Percentiles rank a stretch among this genome's conserved stretches.
phyloP scores from a whole-genome alignment of 1,140 invertebrate species.

The Panulirus ornatus region DNA sequence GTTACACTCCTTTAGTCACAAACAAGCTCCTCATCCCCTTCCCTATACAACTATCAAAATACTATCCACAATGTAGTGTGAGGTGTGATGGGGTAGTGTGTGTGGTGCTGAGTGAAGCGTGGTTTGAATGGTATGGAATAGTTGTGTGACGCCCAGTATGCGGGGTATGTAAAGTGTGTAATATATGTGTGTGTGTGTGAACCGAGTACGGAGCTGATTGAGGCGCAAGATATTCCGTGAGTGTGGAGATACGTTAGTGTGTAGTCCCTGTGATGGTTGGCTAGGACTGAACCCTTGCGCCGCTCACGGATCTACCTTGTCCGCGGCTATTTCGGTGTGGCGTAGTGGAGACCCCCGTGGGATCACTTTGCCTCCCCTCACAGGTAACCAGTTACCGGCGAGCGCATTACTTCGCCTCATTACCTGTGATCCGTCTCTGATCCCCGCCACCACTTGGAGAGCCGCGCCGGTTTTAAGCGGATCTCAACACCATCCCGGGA shows the following conservation, averaged over 20 bases:
- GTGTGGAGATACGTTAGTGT: not conserved
- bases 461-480: not conserved
- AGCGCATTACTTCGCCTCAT: not conserved
- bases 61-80: no score
- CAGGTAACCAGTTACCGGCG: constrained; percentile 9
- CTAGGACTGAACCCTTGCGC: not conserved
- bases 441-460: not conserved
- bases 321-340: not conserved
- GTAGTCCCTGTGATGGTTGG: no score
- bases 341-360: not conserved
- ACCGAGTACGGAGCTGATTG: no score
- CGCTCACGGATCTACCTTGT: not conserved
- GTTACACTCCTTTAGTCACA: no score
- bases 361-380: not conserved
- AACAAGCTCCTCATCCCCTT: no score
- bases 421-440: not conserved
- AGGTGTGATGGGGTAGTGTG: no score
- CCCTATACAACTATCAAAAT: no score
- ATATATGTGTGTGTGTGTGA: no score
- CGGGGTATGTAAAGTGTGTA: no score
- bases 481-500: not conserved
- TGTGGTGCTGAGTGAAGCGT: no score
- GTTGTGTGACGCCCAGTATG: no score
- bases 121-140: no score
- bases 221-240: not conserved